Evolutionary conservation across 2,113 vertebrate species (phyloP), one percentile per base, ranked within the genome.

Genomic region (Cavia porcellus): DNA sequence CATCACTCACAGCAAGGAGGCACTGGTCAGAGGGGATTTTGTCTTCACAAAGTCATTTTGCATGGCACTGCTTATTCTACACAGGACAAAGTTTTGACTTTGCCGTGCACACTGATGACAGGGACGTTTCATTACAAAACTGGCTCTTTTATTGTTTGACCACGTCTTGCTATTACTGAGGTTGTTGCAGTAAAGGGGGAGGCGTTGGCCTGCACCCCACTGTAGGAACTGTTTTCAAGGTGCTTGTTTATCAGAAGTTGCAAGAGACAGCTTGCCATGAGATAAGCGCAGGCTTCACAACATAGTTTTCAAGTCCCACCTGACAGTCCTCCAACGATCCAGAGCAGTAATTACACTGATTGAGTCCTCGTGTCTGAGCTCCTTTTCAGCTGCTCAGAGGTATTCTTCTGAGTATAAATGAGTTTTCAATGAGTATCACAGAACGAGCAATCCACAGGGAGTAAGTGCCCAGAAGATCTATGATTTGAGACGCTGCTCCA

Each of bases 271-370:
- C 95, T 66, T 98, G 98, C 90, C 62, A 4, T 35, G 91, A 98
- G 90, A 96, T 95, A 96, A 98, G 95, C 85, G 82, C 96, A 0
- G 35, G 98, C 45, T 59, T 98, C 82, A 72, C 98, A 93, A 70
- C 98, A 96, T 68, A 75, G 88, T 92, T 52, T 99, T 98, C 94
- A 98, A 95, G 61, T 98, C 98, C 88, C 98, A 99, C 90, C 98
- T 98, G 96, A 98, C 92, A 32, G 97, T 98, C 89, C 86, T 98
- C 80, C 96, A 98, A 95, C 98, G 98, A 7, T 98, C 97, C 72
- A 98, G 98, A 98, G 97, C 70, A 66, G 98, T 98, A 97, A 98
- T 98, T 94, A 96, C 42, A 0, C 3, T 19, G 20, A 52, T 89
- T 95, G 92, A 92, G 85, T 95, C 55, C 5, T 55, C 50, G 15